phyloP scores from a whole-genome alignment of 92 coral and sea anemone genomes.

The Ricordea florida region DNA sequence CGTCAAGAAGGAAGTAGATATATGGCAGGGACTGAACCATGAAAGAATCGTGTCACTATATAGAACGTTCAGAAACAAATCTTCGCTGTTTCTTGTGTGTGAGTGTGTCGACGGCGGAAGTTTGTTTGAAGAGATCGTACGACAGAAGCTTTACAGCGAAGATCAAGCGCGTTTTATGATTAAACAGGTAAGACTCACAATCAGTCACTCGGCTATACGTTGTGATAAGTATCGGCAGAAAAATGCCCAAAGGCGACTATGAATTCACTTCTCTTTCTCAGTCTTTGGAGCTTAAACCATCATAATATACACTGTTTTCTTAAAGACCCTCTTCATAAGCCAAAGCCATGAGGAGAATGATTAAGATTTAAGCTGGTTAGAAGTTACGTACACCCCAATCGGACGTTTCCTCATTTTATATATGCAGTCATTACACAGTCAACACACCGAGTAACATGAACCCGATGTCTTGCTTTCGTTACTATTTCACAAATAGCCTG shows the following conservation, averaged over 20 bases:
- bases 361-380: too few species aligned
- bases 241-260: neutral
- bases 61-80: constrained; percentile 51
- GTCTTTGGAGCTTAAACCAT: too few species aligned
- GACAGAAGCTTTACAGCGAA: constrained; percentile 57
- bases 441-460: too few species aligned
- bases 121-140: constrained; percentile 77
- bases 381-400: too few species aligned
- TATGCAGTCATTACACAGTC: too few species aligned
- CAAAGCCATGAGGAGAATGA: too few species aligned
- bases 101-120: constrained; percentile 74
- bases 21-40: constrained; percentile 81
- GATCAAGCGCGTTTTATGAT: constrained; percentile 64
- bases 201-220: neutral
- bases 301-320: too few species aligned
- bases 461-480: too few species aligned
- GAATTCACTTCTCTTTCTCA: too few species aligned
- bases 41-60: constrained; percentile 76
- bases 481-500: too few species aligned
- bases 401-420: too few species aligned
- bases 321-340: too few species aligned
- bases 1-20: constrained; percentile 66
- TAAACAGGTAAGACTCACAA: constrained; percentile 50
- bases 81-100: constrained; percentile 56
- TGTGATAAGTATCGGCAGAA: neutral